Conservation (phyloP, 2,888 invertebrate genomes). For the Fragum whitleyi region DNA sequence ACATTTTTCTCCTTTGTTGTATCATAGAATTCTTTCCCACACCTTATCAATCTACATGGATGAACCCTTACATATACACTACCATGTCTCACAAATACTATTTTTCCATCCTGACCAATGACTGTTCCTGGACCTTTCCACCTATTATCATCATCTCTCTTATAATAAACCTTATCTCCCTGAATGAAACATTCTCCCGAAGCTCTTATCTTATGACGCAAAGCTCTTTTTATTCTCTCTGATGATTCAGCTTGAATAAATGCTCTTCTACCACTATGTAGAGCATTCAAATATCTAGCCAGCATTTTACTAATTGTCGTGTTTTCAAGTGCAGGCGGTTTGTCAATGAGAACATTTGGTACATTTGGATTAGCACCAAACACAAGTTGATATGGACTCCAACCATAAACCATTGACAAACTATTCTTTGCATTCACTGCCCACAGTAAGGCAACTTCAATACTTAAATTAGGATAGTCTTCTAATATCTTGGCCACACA, state of each 20-base stretch:
- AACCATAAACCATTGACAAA: constrained; percentile 52
- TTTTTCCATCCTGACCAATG: constrained; percentile 62
- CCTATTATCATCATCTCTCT: constrained; percentile 49
- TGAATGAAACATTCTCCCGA: constrained; percentile 34
- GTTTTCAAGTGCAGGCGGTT: constrained; percentile 46
- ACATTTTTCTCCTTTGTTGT: not conserved
- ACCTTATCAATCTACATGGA: constrained; percentile 48
- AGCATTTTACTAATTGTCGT: constrained; percentile 43
- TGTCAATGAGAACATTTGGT: constrained; percentile 32
- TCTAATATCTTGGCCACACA: constrained; percentile 46
- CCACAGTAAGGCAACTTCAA: constrained; percentile 45
- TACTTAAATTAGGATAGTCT: constrained; percentile 34
- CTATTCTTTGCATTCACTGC: constrained; percentile 55
- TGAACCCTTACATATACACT: constrained; percentile 53
- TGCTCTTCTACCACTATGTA: constrained; percentile 44
- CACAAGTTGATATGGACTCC: constrained; percentile 55
- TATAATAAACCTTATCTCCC: constrained; percentile 63
- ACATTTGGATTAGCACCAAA: constrained; percentile 56
- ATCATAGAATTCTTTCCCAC: constrained; percentile 28
- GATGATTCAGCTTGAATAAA: constrained; percentile 52
- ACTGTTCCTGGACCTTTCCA: constrained; percentile 63
- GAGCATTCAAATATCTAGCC: constrained; percentile 53
- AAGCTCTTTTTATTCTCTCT: constrained; percentile 52
- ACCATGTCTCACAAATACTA: constrained; percentile 67
- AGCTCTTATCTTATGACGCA: constrained; percentile 47